Evolutionary conservation across 2,797 vertebrate species (phyloP).

Genomic region (Macrochelys suwanniensis): DNA sequence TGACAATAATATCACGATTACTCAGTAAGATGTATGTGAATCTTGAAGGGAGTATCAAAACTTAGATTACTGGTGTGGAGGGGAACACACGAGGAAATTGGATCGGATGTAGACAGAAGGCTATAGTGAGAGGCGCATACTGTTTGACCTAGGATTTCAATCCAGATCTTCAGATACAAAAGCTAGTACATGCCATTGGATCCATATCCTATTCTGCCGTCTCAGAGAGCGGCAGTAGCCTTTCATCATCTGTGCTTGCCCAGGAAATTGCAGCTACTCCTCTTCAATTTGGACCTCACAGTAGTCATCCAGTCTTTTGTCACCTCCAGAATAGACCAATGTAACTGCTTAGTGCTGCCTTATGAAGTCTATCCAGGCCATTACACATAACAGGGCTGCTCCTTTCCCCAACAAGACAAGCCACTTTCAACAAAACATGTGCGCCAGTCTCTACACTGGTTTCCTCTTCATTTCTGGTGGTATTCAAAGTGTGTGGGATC

Average conservation of each 20-base stretch:
- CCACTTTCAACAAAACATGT: neutral
- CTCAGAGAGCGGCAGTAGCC: rapidly evolving
- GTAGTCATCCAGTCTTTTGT: neutral
- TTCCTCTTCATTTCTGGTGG: neutral
- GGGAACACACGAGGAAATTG: neutral
- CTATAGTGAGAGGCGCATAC: neutral
- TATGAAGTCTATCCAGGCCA: neutral
- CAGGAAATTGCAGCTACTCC: neutral
- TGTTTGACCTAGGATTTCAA: neutral
- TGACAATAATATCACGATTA: neutral
- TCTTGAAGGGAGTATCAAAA: neutral
- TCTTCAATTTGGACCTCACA: rapidly evolving
- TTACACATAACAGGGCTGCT: neutral
- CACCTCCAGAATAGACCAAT: neutral
- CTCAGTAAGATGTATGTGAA: neutral
- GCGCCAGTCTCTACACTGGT: neutral
- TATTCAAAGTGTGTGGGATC: neutral
- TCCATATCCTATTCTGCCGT: neutral
- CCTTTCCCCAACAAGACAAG: neutral
- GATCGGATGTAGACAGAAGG: conserved; percentile 18
- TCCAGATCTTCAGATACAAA: neutral
- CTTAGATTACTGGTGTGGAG: neutral
- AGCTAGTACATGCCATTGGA: neutral
- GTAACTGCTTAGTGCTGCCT: neutral
- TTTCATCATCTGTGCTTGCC: rapidly evolving